Evolutionary conservation across 2,113 vertebrate species (phyloP).

Genomic region (Thunnus thynnus): DNA sequence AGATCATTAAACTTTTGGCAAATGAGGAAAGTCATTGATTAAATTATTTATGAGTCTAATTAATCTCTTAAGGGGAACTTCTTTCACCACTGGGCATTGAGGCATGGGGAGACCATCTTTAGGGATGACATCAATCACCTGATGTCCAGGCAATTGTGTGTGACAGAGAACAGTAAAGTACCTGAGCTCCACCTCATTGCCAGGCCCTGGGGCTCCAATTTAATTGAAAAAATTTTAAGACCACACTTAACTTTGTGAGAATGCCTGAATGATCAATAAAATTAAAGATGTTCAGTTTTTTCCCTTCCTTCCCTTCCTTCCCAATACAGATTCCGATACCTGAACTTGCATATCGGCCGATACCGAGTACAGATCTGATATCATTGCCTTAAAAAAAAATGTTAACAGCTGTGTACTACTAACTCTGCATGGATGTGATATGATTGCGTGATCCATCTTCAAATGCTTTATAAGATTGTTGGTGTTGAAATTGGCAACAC

Average conservation of each 20-base stretch:
- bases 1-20: constrained; percentile 82
- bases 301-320: no score
- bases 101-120: constrained; percentile 62
- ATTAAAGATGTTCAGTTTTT: no score
- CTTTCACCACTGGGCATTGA: constrained; percentile 58
- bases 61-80: constrained; percentile 77
- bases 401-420: no score
- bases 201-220: constrained; percentile 52
- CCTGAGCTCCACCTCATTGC: constrained; percentile 58
- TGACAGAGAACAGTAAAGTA: constrained; percentile 72
- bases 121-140: constrained; percentile 71
- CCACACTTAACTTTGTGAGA: constrained; percentile 34
- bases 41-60: constrained; percentile 82
- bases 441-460: no score
- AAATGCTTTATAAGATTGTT: no score
- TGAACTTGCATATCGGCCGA: no score
- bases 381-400: no score
- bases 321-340: no score
- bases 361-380: no score
- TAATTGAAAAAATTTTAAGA: constrained; percentile 67
- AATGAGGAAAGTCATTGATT: constrained; percentile 82
- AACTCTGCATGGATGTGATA: no score
- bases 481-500: no score
- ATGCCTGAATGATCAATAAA: constrained; percentile 48
- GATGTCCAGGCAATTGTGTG: constrained; percentile 60